Conservation (phyloP, 2,888 invertebrate genomes). For the Ischnus inquisitorius region DNA sequence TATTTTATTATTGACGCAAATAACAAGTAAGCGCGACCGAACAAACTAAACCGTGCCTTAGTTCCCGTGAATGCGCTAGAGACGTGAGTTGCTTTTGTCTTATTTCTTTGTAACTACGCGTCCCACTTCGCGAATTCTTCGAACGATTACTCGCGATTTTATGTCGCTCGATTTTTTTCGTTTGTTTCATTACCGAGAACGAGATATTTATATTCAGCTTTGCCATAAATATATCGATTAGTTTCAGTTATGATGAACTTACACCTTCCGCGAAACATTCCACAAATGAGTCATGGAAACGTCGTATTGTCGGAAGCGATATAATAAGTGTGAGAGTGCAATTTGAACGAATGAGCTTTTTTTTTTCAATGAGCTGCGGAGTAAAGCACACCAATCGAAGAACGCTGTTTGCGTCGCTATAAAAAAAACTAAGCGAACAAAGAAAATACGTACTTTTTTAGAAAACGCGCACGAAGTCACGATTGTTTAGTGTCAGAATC, state of each 20-base stretch:
- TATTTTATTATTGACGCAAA: constrained; percentile 21
- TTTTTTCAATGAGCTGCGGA: constrained; percentile 19
- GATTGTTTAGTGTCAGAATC: constrained; percentile 34
- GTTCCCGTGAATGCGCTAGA: constrained; percentile 46
- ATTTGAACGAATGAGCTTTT: constrained; percentile 31
- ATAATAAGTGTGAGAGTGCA: constrained; percentile 63
- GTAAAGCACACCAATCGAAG: constrained; percentile 24
- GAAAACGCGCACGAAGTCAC: constrained; percentile 48
- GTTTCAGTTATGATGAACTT: constrained; percentile 35
- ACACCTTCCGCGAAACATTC: constrained; percentile 54
- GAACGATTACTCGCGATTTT: constrained; percentile 8
- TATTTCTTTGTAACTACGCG: constrained; percentile 7
- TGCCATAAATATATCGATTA: constrained; percentile 58
- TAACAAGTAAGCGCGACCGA: constrained; percentile 25
- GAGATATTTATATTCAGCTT: constrained; percentile 54
- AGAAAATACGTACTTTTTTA: constrained; percentile 23
- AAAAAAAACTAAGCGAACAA: constrained; percentile 13
- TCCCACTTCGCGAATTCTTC: constrained; percentile 22
- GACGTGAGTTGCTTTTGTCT: constrained; percentile 21
- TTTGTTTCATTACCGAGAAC: background rate
- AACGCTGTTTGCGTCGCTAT: constrained; percentile 1
- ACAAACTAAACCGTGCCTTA: constrained; percentile 65
- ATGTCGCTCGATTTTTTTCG: constrained; percentile 12
- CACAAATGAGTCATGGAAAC: constrained; percentile 47
- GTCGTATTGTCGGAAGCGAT: constrained; percentile 57